Percentiles rank a stretch among this genome's conserved stretches.
Evolutionary conservation across 2,888 invertebrate genomes (phyloP).

Genomic region (Sylvicola fuscatus): DNA sequence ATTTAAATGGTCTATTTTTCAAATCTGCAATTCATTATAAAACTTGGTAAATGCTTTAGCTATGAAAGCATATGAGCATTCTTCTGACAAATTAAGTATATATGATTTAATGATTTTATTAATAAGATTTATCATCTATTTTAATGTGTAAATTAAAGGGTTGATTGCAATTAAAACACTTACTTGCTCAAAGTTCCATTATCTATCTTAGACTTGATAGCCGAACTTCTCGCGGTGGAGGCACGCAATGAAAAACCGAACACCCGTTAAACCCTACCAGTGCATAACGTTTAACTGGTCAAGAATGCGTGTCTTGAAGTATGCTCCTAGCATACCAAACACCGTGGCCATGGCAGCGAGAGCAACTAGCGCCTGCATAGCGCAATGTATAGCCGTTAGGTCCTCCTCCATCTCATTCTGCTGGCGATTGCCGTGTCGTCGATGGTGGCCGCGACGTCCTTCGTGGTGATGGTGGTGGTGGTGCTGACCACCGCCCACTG

Average conservation of each 20-base stretch:
- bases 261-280: conserved; percentile 26
- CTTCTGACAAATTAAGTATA: too few species aligned
- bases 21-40: too few species aligned
- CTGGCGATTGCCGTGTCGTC: background rate
- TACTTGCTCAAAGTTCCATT: too few species aligned
- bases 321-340: conserved; percentile 25
- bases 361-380: conserved; percentile 27
- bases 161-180: too few species aligned
- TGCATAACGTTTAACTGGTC: conserved; percentile 14
- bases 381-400: conserved; percentile 24
- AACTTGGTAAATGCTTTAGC: too few species aligned
- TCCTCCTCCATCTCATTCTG: conserved; percentile 18
- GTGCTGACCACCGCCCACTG: background rate
- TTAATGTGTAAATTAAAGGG: too few species aligned
- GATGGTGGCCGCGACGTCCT: conserved; percentile 9
- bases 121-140: too few species aligned
- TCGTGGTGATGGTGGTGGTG: conserved; percentile 20
- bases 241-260: conserved; percentile 9
- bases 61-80: too few species aligned
- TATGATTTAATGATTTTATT: too few species aligned
- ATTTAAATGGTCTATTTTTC: too few species aligned
- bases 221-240: too few species aligned
- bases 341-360: conserved; percentile 25
- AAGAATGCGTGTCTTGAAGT: conserved; percentile 20
- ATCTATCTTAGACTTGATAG: too few species aligned